Base-by-base conservation (phyloP, 2,888 invertebrate species). In the Acleris literana region DNA sequence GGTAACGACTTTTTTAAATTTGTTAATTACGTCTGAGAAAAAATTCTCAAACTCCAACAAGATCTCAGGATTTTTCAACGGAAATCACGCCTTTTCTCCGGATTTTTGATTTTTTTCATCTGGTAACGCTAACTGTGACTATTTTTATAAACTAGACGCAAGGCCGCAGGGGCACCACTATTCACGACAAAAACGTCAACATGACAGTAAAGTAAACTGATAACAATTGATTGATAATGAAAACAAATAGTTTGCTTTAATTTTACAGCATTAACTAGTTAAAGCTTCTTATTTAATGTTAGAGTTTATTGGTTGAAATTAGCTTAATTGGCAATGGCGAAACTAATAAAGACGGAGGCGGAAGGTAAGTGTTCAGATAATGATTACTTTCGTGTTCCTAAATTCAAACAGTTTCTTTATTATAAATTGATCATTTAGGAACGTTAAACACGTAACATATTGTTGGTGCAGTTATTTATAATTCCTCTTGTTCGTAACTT, bases 321-420 rank as follows among this genome's bases (percentile, higher is more conserved):
- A 44, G 20, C 57, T 64, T 64, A 58, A 59, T 62, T 57, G 33
- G 70, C 55, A 63, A 85, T 85, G 83, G 60, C 72, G 29, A 78
- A 78, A 68, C 70, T 74, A 61, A 53, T 63, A 9, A 81, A 80
- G 74, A 44, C 68, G n/a, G 80, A 78, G 51, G 62, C 68, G 5
- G 83, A 83, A 72, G 84, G 86, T 85, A 72, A 75, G 85, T 73
- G 39, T 39, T 13, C 39, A 39, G 13, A 13, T 39, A 39, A 13
- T 39, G 3, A 39, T 39, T 9, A 11, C 39, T 13, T 13, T 39
- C 13, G 11, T 39, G 39, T 0, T 4, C 39, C 39, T 39, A 4
- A n/a, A 39, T 39, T 39, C 5, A 13, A 4, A 39, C 39, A 39
- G 13, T 13, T 25, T 39, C 13, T 39, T n/a, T 39, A 9, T 13